A percentile compares a stretch with the other conserved stretches of the same genome.
Evolutionary conservation across 2,888 invertebrate genomes (phyloP).

Genomic region (Drosophila austrosaltans): DNA sequence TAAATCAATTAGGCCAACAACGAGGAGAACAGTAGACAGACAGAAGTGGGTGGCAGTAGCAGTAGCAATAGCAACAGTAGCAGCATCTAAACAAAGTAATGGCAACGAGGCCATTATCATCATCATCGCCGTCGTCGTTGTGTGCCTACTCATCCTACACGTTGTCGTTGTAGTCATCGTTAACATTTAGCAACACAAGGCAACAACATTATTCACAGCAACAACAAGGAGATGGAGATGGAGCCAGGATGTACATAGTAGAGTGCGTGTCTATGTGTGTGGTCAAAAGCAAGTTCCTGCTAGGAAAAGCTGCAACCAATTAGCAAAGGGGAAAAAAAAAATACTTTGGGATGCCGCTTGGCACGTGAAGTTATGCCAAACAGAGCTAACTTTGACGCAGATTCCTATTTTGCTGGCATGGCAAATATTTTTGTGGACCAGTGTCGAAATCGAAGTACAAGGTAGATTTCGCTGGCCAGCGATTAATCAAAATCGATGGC

Average conservation of each 20-base stretch:
- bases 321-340: conserved; percentile 33
- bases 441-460: conserved; percentile 19
- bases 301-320: conserved; percentile 61
- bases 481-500: conserved; percentile 65
- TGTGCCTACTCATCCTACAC: conserved; percentile 4
- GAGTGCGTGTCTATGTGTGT: conserved; percentile 43
- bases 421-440: conserved; percentile 53
- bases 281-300: conserved; percentile 24
- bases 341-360: conserved; percentile 48
- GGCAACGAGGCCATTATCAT: conserved; percentile 67
- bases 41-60: conserved; percentile 22
- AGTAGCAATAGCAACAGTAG: conserved; percentile 44
- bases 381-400: conserved; percentile 47
- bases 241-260: conserved; percentile 25
- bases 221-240: neutral
- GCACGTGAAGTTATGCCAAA: conserved; percentile 61
- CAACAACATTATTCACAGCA: conserved; percentile 67
- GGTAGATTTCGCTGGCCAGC: conserved; percentile 26
- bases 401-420: conserved; percentile 59
- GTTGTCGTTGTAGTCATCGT: conserved; percentile 32
- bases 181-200: conserved; percentile 59
- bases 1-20: conserved; percentile 79
- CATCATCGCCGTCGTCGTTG: conserved; percentile 41
- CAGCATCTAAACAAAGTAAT: conserved; percentile 48
- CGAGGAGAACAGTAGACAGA: conserved; percentile 46